Conservation (phyloP, 2,888 invertebrate species). For the Branchipolynoe longqiensis region DNA sequence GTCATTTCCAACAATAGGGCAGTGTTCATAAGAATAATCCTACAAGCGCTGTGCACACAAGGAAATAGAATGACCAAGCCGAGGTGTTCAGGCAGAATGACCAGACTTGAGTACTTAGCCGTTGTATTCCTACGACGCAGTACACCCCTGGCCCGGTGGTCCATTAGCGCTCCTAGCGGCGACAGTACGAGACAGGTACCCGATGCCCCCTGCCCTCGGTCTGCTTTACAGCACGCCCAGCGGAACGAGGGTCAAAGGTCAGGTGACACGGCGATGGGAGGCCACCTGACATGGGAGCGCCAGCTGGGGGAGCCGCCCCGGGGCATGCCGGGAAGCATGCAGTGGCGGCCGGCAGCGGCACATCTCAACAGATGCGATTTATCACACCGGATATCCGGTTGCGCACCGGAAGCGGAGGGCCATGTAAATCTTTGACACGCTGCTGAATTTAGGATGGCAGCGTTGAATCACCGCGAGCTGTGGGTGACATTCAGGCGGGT, state of each 20-base stretch:
- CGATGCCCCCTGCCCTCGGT: background rate
- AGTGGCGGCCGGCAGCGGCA: constrained; percentile 15
- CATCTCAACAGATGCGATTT: no score
- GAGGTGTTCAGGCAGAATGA: no score
- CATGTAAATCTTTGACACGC: constrained; percentile 36
- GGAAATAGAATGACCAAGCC: no score
- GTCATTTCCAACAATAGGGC: no score
- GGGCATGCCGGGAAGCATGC: no score
- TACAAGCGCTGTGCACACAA: no score
- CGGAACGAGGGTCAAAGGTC: constrained; percentile 15
- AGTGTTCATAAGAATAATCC: no score
- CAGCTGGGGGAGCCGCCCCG: no score
- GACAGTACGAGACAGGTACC: background rate
- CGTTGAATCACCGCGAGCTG: background rate
- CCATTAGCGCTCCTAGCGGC: background rate
- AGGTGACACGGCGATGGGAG: background rate
- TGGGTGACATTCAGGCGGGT: background rate
- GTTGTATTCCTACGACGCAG: no score
- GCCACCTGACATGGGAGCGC: no score
- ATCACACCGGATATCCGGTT: constrained; percentile 29
- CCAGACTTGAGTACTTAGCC: no score
- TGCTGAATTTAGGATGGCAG: background rate
- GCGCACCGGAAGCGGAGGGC: constrained; percentile 4
- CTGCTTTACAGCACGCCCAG: background rate
- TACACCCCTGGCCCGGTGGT: no score